These are phyloP conservation scores for Laothoe populi DNA, from an alignment of 2,888 invertebrate species.

Conservation along the genomic window DNA sequence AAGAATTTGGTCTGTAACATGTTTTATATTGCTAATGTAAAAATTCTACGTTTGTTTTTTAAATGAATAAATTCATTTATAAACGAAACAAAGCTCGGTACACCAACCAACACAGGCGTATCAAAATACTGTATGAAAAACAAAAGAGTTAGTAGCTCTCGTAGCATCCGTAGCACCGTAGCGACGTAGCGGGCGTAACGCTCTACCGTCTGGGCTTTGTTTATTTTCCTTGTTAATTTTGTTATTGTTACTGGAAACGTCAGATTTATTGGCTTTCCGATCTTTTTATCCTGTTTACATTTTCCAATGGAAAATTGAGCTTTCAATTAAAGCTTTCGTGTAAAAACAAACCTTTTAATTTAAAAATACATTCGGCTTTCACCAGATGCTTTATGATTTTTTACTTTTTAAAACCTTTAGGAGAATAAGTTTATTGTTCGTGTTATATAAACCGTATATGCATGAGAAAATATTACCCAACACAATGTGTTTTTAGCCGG, in stretches of 20 bases:
- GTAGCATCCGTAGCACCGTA: slow-evolving; percentile 9
- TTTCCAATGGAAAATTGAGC: neutral
- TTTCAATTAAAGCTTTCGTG: neutral
- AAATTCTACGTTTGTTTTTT: neutral
- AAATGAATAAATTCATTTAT: neutral
- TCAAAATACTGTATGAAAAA: slow-evolving; percentile 15
- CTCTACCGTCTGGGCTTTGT: slow-evolving; percentile 7
- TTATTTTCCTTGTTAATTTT: slow-evolving; percentile 21
- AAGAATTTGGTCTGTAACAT: neutral
- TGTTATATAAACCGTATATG: neutral
- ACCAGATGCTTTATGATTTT: neutral
- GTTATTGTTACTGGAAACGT: slow-evolving; percentile 8
- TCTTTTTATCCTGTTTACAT: slow-evolving; percentile 4
- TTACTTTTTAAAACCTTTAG: neutral
- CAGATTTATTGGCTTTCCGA: slow-evolving; percentile 5
- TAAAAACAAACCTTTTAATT: slow-evolving; percentile 1
- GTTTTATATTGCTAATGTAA: neutral
- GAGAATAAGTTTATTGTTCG: neutral
- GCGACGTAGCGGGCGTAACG: slow-evolving; percentile 1
- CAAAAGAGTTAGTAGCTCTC: slow-evolving; percentile 2
- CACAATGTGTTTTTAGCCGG: neutral
- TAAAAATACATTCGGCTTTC: neutral
- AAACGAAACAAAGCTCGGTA: neutral
- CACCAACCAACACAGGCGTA: slow-evolving; percentile 6
- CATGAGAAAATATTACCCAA: no score